phyloP scores from a whole-genome alignment of 2,113 vertebrate genomes.

The Cettia cetti region DNA sequence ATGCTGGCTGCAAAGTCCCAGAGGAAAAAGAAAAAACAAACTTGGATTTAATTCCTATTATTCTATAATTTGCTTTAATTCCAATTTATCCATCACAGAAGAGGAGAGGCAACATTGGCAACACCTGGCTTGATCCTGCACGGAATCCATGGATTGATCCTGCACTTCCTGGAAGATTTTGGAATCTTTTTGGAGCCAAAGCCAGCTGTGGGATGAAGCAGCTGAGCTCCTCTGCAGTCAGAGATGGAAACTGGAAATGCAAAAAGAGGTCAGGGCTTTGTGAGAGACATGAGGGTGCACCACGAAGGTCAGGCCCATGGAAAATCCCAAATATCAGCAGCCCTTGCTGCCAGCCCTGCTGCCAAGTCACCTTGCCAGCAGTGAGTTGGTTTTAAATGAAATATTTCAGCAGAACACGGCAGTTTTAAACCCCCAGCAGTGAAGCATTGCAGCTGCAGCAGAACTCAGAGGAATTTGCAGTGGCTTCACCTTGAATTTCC shows the following conservation, averaged over 20 bases:
- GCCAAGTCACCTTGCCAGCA: neutral
- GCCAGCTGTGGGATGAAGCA: neutral
- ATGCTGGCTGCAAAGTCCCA: neutral
- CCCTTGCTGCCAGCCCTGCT: neutral
- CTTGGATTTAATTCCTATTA: neutral
- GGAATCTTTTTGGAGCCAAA: neutral
- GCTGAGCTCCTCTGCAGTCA: neutral
- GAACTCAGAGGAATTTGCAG: neutral
- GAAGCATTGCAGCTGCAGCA: neutral
- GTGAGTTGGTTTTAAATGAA: neutral
- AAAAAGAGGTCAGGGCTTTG: neutral
- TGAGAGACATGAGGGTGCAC: neutral
- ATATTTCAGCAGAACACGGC: neutral
- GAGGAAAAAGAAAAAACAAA: neutral
- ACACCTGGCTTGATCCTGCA: accelerated
- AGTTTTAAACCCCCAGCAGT: neutral
- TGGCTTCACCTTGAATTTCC: neutral
- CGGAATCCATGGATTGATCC: neutral
- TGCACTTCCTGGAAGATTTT: accelerated
- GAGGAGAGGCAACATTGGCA: accelerated
- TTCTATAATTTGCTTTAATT: neutral
- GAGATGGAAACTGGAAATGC: accelerated
- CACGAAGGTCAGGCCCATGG: neutral
- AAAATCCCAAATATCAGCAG: neutral
- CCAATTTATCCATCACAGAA: neutral